Conservation (phyloP, 2,888 invertebrate genomes). For the Pegoplata infirma region DNA sequence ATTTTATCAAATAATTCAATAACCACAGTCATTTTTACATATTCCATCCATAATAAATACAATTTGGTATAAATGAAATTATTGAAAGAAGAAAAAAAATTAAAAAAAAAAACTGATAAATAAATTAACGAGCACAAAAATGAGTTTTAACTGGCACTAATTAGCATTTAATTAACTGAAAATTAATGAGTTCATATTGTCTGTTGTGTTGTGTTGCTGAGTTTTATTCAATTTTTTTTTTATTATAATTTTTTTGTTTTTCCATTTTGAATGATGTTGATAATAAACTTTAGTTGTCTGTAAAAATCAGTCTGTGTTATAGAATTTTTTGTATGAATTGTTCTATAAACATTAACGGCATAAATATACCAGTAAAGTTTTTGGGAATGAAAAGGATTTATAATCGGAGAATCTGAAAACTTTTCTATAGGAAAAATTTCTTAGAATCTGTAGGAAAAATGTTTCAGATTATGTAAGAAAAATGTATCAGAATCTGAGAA, state of each 20-base stretch:
- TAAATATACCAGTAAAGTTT: too few species aligned
- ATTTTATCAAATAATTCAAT: constrained; percentile 43
- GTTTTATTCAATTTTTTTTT: neutral
- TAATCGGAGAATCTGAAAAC: too few species aligned
- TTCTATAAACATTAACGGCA: neutral
- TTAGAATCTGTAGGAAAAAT: too few species aligned
- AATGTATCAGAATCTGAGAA: too few species aligned
- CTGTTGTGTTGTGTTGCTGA: constrained; percentile 1
- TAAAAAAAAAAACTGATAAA: constrained; percentile 14
- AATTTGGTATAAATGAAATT: neutral
- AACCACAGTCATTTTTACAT: neutral
- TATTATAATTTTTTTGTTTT: neutral
- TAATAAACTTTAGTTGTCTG: neutral
- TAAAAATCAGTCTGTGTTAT: neutral
- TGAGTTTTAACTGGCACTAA: constrained; percentile 58
- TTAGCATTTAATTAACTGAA: constrained; percentile 62
- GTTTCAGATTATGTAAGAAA: too few species aligned
- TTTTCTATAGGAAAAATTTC: too few species aligned
- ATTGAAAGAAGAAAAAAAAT: too few species aligned
- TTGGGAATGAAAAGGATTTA: too few species aligned
- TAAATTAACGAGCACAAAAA: constrained; percentile 45
- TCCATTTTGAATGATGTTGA: neutral
- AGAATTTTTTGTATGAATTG: neutral
- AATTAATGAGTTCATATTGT: constrained; percentile 58
- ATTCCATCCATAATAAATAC: neutral